A percentile compares a stretch with the other conserved stretches of the same genome.
Conservation (phyloP, 2,113 vertebrate genomes). For the Puntigrus tetrazona region DNA sequence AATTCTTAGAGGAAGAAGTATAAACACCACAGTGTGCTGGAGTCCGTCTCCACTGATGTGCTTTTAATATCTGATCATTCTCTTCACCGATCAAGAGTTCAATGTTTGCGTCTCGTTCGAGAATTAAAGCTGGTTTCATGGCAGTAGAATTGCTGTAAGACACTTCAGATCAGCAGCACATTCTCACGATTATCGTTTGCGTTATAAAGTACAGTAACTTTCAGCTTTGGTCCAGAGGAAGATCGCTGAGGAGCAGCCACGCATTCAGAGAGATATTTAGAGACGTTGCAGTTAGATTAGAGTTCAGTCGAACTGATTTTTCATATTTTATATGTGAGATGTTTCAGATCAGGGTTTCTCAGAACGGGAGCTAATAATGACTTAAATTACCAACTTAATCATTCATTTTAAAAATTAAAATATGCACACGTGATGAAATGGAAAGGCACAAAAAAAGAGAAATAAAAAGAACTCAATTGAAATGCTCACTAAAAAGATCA, state of each 20-base stretch:
- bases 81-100: not conserved
- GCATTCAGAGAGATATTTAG: not conserved
- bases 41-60: not conserved
- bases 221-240: not conserved
- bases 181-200: not conserved
- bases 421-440: not conserved
- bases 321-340: too few relatives aligned
- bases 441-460: not conserved
- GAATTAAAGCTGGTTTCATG: not conserved
- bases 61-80: not conserved
- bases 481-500: not conserved
- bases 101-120: not conserved
- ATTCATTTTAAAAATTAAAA: not conserved
- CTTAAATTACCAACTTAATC: not conserved
- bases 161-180: not conserved
- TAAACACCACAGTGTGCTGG: not conserved
- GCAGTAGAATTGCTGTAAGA: not conserved
- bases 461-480: not conserved
- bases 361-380: too few relatives aligned
- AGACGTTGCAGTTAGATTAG: too few relatives aligned
- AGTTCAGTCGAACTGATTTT: too few relatives aligned
- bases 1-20: not conserved
- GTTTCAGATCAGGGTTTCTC: too few relatives aligned
- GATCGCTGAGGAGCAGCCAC: not conserved
- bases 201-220: not conserved